Base-by-base conservation (phyloP, 2,888 invertebrate species). In the Minunthozetes semirufus region DNA sequence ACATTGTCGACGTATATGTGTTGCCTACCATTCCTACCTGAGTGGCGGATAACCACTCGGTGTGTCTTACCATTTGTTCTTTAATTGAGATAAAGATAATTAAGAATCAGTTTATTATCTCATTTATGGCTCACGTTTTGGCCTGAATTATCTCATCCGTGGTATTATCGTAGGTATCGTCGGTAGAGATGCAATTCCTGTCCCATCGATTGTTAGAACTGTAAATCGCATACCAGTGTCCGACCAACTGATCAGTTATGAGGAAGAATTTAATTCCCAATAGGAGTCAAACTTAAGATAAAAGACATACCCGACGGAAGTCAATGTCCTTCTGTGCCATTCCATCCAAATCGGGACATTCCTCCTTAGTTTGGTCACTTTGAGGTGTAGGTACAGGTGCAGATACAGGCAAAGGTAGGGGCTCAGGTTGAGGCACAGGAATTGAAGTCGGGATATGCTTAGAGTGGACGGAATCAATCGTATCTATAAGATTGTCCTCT, bases 141-240 rank as follows among this genome's bases (percentile, higher is more conserved):
- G 25, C 25, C 15, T 46, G 48, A 25, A 27, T 11, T 1, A 70
- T 42, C 25, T 19, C 4, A 48, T 70, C 17, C 0, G 0, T 25
- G 9, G 25, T 8, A 1, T 25, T 25, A 8, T 25, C 8, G 22
- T 70, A 70, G 6, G 17, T 9, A 15, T 70, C 70, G 6, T 15
- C 46, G 1, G 70, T 27, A 1, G 15, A 15, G 8, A 70, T 70
- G 11, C 70, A 70, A 15, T 70, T 38, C 25, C 27, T 22, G 22
- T 70, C 70, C 48, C 46, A 70, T 22, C 48, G 38, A 48, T 17
- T 48, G 17, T 70, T 70, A 0, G 70, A 70, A 1, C 48, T 25
- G 48, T 48, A 70, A 15, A 70, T 48, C 4, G 70, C 70, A 25
- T 70, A 46, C 70, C 70, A 70, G 22, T 17, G 70, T 11, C 70